Evolutionary conservation across 2,113 vertebrate species (phyloP).

Genomic region (Psilopogon haemacephalus): DNA sequence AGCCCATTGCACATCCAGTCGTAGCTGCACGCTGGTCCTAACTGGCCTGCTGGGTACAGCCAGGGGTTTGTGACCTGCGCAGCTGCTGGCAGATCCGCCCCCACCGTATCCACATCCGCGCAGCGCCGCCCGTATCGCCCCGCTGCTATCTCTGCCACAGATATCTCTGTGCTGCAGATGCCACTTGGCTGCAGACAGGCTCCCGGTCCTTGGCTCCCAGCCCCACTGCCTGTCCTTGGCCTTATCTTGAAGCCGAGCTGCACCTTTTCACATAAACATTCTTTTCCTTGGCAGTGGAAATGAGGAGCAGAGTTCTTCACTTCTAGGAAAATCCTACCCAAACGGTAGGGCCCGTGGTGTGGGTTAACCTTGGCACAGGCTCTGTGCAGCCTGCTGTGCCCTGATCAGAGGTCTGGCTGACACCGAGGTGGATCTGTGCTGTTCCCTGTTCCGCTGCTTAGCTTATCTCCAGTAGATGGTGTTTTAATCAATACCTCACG

Average conservation of each 20-base stretch:
- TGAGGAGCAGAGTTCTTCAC: not conserved
- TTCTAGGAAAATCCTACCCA: not conserved
- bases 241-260: not conserved
- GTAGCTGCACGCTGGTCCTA: accelerated
- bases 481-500: not conserved
- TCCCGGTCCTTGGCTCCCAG: not conserved
- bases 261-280: not conserved
- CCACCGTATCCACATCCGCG: not conserved
- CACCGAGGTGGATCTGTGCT: not conserved
- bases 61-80: accelerated
- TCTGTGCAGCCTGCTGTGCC: not conserved
- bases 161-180: not conserved
- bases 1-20: accelerated
- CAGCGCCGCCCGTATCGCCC: not conserved
- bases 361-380: not conserved
- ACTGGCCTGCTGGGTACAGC: accelerated
- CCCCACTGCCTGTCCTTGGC: not conserved
- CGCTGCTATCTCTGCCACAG: not conserved
- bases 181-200: accelerated
- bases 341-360: not conserved
- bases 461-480: not conserved
- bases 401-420: not conserved
- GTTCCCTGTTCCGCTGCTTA: accelerated
- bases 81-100: not conserved
- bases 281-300: not conserved